A percentile compares a stretch with the other conserved stretches of the same genome.
Conservation (phyloP, 2,113 vertebrate genomes). For the Dipodomys spectabilis region DNA sequence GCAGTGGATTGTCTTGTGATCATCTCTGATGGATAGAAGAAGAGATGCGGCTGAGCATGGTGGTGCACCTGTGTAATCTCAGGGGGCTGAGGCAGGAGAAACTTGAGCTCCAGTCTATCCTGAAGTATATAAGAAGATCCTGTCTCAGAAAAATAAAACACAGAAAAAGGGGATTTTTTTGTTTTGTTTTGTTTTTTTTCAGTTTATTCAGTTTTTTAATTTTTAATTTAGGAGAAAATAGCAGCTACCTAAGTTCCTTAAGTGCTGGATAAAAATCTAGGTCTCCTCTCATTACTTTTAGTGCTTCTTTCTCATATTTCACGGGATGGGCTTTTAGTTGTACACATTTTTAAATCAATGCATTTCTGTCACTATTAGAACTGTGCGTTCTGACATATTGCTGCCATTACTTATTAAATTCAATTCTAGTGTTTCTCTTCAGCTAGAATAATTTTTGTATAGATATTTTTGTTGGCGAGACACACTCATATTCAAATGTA, state of each 20-base stretch:
- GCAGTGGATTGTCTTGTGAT: neutral
- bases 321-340: neutral
- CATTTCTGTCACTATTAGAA: neutral
- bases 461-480: neutral
- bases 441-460: neutral
- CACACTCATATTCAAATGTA: neutral
- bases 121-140: too few relatives aligned
- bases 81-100: too few relatives aligned
- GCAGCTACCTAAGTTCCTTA: neutral
- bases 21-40: neutral
- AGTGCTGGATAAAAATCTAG: neutral
- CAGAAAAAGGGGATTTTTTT: neutral
- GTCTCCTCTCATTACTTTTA: neutral
- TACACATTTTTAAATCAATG: neutral
- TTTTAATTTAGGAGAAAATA: neutral
- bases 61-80: too few relatives aligned
- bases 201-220: neutral
- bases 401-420: constrained; percentile 20
- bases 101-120: too few relatives aligned
- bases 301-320: neutral
- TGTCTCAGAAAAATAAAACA: too few relatives aligned
- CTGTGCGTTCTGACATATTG: neutral
- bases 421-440: neutral
- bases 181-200: too few relatives aligned
- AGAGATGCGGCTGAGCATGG: neutral